Evolutionary conservation across 2,888 invertebrate genomes (phyloP).

Genomic region (Tridacna gigas): DNA sequence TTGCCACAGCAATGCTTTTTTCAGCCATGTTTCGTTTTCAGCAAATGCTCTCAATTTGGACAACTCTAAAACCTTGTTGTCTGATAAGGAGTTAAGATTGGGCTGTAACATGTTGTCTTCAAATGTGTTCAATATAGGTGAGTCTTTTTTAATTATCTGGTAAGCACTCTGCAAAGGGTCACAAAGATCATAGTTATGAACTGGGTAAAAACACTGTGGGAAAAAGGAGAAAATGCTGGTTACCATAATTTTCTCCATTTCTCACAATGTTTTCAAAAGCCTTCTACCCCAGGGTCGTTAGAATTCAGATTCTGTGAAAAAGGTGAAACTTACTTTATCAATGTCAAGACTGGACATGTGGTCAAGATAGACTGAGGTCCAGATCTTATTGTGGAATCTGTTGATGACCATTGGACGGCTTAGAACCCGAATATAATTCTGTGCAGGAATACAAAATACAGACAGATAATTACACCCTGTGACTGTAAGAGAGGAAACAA

Average conservation of each 20-base stretch:
- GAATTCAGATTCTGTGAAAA: neutral
- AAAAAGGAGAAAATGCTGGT: neutral
- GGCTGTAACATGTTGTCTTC: no score
- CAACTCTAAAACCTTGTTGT: no score
- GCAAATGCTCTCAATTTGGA: no score
- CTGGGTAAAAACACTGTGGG: neutral
- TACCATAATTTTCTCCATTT: neutral
- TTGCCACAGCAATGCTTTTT: no score
- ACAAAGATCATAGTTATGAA: no score
- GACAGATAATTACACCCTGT: neutral
- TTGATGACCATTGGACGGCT: conserved; percentile 96
- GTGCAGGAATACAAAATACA: conserved; percentile 66
- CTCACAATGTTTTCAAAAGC: neutral
- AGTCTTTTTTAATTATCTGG: no score
- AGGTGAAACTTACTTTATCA: conserved; percentile 26
- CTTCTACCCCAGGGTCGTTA: neutral
- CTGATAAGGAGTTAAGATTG: no score
- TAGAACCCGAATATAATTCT: conserved; percentile 98
- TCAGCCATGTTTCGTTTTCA: no score
- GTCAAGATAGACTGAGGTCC: conserved; percentile 97
- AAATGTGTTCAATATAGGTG: no score
- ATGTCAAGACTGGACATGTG: conserved; percentile 56
- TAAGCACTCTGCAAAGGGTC: no score
- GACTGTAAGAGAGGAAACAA: no score
- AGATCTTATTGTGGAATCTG: conserved; percentile 94